phyloP scores from a whole-genome alignment of 2,797 vertebrate genomes.

The Eupleurogrammus muticus region DNA sequence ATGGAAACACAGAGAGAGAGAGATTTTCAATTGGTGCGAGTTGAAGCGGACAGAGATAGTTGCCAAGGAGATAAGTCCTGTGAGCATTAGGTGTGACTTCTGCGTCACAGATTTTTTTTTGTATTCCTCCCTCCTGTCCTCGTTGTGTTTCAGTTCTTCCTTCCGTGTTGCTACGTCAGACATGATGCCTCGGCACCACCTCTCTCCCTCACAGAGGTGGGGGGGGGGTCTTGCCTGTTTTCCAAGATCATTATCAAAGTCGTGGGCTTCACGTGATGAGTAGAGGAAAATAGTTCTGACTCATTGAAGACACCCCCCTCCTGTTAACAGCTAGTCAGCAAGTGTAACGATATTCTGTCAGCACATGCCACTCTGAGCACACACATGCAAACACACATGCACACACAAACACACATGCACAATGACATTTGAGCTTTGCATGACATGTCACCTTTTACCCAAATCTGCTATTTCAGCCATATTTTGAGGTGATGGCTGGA shows the following conservation, averaged over 20 bases:
- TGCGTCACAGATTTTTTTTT: constrained; percentile 51
- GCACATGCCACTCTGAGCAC: constrained; percentile 58
- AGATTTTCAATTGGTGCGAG: constrained; percentile 50
- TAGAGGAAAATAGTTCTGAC: constrained; percentile 49
- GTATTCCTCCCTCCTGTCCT: constrained; percentile 51
- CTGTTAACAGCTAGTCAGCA: constrained; percentile 67
- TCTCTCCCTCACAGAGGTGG: constrained; percentile 14
- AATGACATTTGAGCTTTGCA: constrained; percentile 66
- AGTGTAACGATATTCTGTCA: constrained; percentile 70
- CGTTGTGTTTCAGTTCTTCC: constrained; percentile 5
- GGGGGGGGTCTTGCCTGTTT: constrained; percentile 34
- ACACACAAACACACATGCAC: constrained; percentile 12
- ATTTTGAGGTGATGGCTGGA: constrained; percentile 45
- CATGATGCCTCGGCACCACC: constrained; percentile 22
- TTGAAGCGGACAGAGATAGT: constrained; percentile 60
- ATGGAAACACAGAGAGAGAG: constrained; percentile 44
- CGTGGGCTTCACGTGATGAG: constrained; percentile 52
- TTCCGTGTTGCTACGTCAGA: constrained; percentile 45
- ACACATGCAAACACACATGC: constrained; percentile 24
- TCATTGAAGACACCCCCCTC: constrained; percentile 52
- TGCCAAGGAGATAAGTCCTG: constrained; percentile 78
- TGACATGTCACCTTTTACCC: constrained; percentile 43
- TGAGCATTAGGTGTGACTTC: constrained; percentile 70
- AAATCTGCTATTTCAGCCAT: constrained; percentile 34
- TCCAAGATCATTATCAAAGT: constrained; percentile 67